phyloP scores from a whole-genome alignment of 1,140 invertebrate species.

The Heliconius congener region DNA sequence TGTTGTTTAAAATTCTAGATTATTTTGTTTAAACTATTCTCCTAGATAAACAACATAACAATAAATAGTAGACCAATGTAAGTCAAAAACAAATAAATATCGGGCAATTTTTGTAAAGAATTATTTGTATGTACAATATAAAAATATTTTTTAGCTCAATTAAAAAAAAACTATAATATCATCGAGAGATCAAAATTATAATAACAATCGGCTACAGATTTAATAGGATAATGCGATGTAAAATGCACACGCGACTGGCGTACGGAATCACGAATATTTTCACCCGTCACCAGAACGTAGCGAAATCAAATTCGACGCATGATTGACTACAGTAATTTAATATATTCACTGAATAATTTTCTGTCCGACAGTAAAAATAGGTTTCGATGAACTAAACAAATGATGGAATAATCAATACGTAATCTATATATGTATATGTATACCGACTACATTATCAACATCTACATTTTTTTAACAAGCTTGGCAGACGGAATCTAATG shows the following conservation, averaged over 20 bases:
- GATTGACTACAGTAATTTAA: constrained; percentile 38
- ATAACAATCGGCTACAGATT: constrained; percentile 17
- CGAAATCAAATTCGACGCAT: constrained; percentile 39
- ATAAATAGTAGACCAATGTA: too few relatives aligned
- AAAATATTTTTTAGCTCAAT: background rate
- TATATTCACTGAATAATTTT: constrained; percentile 34
- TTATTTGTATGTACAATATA: background rate
- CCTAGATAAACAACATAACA: too few relatives aligned
- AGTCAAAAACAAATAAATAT: too few relatives aligned
- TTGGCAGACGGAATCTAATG: too few relatives aligned
- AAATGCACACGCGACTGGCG: constrained; percentile 27
- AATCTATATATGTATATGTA: background rate
- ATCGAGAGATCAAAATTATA: background rate
- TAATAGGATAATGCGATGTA: constrained; percentile 18
- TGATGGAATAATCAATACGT: background rate
- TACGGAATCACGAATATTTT: constrained; percentile 32
- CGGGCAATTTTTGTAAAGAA: too few relatives aligned
- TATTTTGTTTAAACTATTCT: too few relatives aligned
- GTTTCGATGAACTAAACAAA: constrained; percentile 11
- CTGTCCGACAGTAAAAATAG: constrained; percentile 1
- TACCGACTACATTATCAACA: background rate
- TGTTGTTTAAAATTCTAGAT: too few relatives aligned
- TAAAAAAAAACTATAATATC: background rate
- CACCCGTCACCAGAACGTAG: constrained; percentile 29
- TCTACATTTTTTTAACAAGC: too few relatives aligned